Evolutionary conservation across 2,888 invertebrate species (phyloP).

Genomic region (Alentia gelatinosa): DNA sequence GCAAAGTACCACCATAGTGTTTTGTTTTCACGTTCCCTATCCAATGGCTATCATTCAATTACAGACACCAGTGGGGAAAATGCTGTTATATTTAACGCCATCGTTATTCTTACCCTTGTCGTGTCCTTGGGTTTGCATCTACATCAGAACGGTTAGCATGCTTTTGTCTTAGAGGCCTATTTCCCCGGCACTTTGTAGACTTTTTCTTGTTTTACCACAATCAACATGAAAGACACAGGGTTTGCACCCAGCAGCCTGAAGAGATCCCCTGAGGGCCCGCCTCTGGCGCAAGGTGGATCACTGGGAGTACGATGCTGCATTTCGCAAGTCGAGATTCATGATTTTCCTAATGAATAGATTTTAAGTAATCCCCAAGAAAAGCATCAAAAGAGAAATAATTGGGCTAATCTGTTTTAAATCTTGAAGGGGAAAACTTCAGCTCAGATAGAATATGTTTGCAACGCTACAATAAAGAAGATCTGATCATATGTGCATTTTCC

Average conservation of each 20-base stretch:
- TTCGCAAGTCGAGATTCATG: neutral
- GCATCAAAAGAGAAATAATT: neutral
- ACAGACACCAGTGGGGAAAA: neutral
- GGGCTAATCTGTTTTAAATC: too few species aligned
- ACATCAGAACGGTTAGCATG: neutral
- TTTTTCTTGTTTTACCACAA: neutral
- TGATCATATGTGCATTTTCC: neutral
- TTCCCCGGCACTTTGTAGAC: neutral
- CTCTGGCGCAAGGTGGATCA: neutral
- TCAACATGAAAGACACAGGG: neutral
- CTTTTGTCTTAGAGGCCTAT: constrained; percentile 20
- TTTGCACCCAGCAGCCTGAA: neutral
- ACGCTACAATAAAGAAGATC: neutral
- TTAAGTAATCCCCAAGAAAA: neutral
- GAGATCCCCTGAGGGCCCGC: neutral
- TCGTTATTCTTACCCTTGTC: neutral
- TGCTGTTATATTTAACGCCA: neutral
- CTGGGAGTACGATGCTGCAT: neutral
- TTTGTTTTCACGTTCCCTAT: neutral
- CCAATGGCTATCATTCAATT: constrained; percentile 3
- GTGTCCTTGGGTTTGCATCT: neutral
- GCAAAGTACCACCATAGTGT: neutral
- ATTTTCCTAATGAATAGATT: neutral
- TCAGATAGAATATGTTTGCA: neutral
- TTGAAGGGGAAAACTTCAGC: too few species aligned